Conservation (phyloP, 2,113 vertebrate species). For the Gracilinanus agilis region DNA sequence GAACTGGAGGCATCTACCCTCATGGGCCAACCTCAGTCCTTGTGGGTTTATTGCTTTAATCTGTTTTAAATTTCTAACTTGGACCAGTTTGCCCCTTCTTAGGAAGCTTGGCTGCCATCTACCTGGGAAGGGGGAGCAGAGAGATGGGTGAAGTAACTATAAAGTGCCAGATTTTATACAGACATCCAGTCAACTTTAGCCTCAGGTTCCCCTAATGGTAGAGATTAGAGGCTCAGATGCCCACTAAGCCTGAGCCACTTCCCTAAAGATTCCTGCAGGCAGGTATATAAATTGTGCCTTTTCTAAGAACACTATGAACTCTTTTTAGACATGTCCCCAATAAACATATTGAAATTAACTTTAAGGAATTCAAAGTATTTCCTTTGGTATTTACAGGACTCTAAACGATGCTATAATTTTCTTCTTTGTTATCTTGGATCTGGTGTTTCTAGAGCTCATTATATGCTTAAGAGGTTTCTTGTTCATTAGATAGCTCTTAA, state of each 20-base stretch:
- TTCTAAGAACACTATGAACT: neutral
- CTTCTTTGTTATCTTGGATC: neutral
- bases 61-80: neutral
- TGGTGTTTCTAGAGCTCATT: neutral
- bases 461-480: neutral
- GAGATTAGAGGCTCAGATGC: neutral
- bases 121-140: neutral
- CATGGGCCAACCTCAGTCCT: neutral
- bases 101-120: accelerated
- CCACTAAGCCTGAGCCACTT: neutral
- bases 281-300: neutral
- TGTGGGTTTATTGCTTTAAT: neutral
- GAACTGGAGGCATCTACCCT: accelerated
- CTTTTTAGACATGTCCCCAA: neutral
- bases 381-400: neutral
- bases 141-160: neutral
- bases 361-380: neutral
- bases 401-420: neutral
- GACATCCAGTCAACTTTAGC: neutral
- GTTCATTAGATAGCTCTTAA: neutral
- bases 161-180: neutral
- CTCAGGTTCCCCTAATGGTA: neutral
- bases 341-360: neutral
- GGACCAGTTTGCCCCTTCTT: neutral
- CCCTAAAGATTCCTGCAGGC: neutral